phyloP scores from a whole-genome alignment of 2,797 vertebrate species.

The Brotogeris chrysoptera region DNA sequence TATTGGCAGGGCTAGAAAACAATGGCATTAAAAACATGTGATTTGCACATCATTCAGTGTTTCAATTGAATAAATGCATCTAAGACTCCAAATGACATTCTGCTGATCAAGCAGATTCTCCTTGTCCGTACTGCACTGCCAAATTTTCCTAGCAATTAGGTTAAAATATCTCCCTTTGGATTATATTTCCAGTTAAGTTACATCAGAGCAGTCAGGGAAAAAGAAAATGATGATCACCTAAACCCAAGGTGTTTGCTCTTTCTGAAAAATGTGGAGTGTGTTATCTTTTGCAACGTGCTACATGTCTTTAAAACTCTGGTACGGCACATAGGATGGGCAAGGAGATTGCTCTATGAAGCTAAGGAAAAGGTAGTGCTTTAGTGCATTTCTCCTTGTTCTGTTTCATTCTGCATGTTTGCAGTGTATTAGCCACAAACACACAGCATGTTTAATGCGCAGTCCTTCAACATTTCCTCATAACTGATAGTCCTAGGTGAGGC shows the following conservation, averaged over 20 bases:
- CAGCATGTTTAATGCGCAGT: background rate
- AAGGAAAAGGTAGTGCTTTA: background rate
- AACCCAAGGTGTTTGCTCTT: background rate
- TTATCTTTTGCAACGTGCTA: background rate
- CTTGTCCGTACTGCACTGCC: background rate
- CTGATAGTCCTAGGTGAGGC: background rate
- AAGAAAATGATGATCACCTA: background rate
- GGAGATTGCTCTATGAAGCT: background rate
- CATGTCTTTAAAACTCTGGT: background rate
- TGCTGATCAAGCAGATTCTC: background rate
- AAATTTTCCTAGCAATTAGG: background rate
- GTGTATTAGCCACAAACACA: background rate
- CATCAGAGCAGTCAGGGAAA: background rate
- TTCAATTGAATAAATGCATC: background rate
- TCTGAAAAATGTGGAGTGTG: background rate
- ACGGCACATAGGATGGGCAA: background rate
- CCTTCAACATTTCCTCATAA: background rate
- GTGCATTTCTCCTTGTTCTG: background rate
- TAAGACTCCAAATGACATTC: background rate
- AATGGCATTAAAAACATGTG: background rate
- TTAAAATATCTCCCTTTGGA: background rate
- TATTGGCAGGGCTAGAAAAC: background rate
- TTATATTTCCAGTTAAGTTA: background rate
- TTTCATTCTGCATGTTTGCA: accelerated
- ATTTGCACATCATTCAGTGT: background rate